Conservation (phyloP, 1,140 invertebrate genomes). For the Lepidostoma basale region DNA sequence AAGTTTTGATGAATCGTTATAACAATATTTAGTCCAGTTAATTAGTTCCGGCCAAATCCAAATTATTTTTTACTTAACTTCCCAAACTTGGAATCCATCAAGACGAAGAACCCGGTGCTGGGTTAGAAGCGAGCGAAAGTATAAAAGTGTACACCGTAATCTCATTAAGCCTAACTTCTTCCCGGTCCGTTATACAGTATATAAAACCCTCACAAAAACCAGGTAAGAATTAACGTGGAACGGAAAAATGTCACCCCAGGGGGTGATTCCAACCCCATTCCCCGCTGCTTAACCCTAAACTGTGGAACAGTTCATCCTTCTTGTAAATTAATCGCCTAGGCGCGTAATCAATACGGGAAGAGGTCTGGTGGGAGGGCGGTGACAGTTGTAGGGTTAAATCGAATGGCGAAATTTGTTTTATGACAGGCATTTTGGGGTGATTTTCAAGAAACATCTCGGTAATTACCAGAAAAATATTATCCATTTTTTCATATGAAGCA, state of each 20-base stretch:
- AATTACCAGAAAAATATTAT: no score
- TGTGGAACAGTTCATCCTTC: slow-evolving; percentile 30
- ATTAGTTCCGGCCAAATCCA: no score
- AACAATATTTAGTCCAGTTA: no score
- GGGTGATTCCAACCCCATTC: slow-evolving; percentile 12
- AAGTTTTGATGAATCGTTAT: no score
- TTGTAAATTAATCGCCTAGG: slow-evolving; percentile 26
- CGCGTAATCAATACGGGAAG: slow-evolving; percentile 23
- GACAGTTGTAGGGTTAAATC: background rate
- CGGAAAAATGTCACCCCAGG: slow-evolving; percentile 29
- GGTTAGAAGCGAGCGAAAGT: background rate
- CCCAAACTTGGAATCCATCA: slow-evolving; percentile 7
- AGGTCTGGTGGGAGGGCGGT: background rate
- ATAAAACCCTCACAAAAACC: slow-evolving; percentile 18
- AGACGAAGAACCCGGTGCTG: slow-evolving; percentile 1
- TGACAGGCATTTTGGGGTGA: no score
- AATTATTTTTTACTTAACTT: no score
- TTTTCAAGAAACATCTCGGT: no score
- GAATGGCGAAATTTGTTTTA: slow-evolving; percentile 19
- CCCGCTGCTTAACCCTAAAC: slow-evolving; percentile 25
- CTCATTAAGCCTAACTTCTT: slow-evolving; percentile 23
- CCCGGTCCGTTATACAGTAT: slow-evolving; percentile 3
- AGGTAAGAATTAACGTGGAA: slow-evolving; percentile 24
- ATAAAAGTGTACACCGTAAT: slow-evolving; percentile 20
- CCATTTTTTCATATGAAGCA: no score